Base-by-base conservation (phyloP, 2,888 invertebrate species). In the Gryllus longicercus region DNA sequence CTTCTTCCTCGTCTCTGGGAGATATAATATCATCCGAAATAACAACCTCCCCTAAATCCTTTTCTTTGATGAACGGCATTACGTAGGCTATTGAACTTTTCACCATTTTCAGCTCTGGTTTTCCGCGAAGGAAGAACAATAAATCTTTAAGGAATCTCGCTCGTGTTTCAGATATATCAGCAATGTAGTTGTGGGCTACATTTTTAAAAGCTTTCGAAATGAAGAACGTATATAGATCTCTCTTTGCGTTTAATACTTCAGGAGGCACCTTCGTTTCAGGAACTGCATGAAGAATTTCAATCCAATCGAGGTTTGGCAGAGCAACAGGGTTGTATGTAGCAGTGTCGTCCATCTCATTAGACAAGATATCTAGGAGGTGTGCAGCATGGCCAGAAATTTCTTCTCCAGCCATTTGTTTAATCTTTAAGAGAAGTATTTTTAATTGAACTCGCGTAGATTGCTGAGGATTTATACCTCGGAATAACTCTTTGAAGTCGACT, bases 241-340 rank as follows among this genome's bases (percentile, higher is more conserved):
- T 79, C 49, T 80, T 80, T 38, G 78, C 77, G 25, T n/a, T 11
- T n/a, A 74, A 74, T 21, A 80, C 79, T 77, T 79, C 79, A 21
- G 75, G 18, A 14, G 80, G 80, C 0, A 79, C 79, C 14, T 76
- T 78, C 23, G 18, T 21, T 50, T 80, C 77, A 50, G 80, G 80
- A 38, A 80, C 76, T 23, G 79, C 79, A n/a, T 79, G 80, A 11
- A 80, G 79, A 12, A 79, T n/a, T 50, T 75, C 77, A 50, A 80
- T 78, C 80, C 80, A 80, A n/a, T 80, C 79, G 50, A 80, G 75
- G n/a, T 80, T 78, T 23, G 80, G 80, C 25, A 80, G 75, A 10
- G 51, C 38, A 23, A 78, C 75, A 63, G 63, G n/a, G 21, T 78
- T 21, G 18, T 50, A 50, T 18, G 63, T 18, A 3, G 23, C 5